phyloP scores from a whole-genome alignment of 2,888 invertebrate genomes.

The Phyllotreta cruciferae region DNA sequence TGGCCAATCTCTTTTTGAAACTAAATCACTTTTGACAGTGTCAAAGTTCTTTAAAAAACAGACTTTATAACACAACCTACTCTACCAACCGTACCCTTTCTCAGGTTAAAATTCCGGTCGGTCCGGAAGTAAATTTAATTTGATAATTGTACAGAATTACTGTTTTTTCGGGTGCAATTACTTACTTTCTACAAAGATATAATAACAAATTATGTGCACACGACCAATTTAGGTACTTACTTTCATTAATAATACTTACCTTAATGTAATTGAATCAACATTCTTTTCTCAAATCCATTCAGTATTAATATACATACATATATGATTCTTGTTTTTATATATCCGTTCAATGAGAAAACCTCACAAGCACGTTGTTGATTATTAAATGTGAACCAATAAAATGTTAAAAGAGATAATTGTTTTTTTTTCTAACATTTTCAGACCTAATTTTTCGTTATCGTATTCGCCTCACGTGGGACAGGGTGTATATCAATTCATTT shows the following conservation, averaged over 20 bases:
- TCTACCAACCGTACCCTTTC: conserved; percentile 5
- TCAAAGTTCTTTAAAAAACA: too few relatives aligned
- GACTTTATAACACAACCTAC: too few relatives aligned
- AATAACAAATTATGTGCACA: conserved; percentile 33
- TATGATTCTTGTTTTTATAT: conserved; percentile 28
- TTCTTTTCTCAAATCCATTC: neutral
- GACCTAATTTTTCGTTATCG: too few relatives aligned
- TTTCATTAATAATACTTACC: conserved; percentile 5
- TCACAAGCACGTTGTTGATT: conserved; percentile 31
- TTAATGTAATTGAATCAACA: neutral
- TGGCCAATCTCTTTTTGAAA: too few relatives aligned
- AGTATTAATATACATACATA: conserved; percentile 28
- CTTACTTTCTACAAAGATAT: too few relatives aligned
- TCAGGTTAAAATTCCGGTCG: conserved; percentile 8
- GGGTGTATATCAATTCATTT: too few relatives aligned
- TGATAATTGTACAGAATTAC: too few relatives aligned
- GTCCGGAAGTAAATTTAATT: neutral
- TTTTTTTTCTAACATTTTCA: too few relatives aligned
- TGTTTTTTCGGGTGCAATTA: too few relatives aligned
- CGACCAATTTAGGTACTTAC: conserved; percentile 32
- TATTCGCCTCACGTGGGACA: too few relatives aligned
- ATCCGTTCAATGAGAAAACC: conserved; percentile 9
- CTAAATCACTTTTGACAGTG: too few relatives aligned
- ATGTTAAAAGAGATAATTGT: conserved; percentile 4
- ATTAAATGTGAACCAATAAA: conserved; percentile 33